Evolutionary conservation across 2,113 vertebrate species (phyloP).

Genomic region (Laticauda laticaudata): DNA sequence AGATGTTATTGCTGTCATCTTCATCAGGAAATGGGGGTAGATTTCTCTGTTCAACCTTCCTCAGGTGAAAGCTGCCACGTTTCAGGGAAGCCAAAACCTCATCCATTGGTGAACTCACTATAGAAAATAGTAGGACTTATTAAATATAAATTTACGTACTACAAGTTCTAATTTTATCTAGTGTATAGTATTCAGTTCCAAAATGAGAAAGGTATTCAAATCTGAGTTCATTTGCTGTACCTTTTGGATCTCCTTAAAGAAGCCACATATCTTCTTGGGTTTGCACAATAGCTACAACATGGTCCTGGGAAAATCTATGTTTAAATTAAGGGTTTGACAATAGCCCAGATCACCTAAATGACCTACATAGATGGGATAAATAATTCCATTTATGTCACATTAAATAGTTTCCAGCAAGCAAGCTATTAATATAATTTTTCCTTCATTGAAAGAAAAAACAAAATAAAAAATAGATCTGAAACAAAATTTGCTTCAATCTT

Average conservation of each 20-base stretch:
- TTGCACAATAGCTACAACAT: background rate
- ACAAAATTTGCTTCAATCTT: background rate
- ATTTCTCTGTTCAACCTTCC: constrained; percentile 92
- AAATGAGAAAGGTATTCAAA: background rate
- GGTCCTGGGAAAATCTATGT: background rate
- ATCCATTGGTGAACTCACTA: constrained; percentile 97
- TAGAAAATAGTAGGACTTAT: constrained; percentile 52
- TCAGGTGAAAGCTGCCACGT: constrained; percentile 93
- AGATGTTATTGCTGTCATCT: constrained; percentile 94
- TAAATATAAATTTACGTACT: constrained; percentile 13
- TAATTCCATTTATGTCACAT: background rate
- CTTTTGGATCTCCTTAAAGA: background rate
- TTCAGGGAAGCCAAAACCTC: constrained; percentile 97
- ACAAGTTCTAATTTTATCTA: background rate
- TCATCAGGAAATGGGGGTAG: constrained; percentile 89
- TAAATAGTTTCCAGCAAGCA: background rate
- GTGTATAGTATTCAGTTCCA: background rate
- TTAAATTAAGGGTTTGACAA: background rate
- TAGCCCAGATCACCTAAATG: background rate
- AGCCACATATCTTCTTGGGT: background rate
- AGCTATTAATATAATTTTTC: background rate
- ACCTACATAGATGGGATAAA: background rate
- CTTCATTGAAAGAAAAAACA: background rate
- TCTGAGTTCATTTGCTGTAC: background rate
- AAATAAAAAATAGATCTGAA: background rate